These are phyloP conservation scores for Drosophila bocqueti DNA, from an alignment of 1,140 invertebrate genomes.

Conservation along the genomic window DNA sequence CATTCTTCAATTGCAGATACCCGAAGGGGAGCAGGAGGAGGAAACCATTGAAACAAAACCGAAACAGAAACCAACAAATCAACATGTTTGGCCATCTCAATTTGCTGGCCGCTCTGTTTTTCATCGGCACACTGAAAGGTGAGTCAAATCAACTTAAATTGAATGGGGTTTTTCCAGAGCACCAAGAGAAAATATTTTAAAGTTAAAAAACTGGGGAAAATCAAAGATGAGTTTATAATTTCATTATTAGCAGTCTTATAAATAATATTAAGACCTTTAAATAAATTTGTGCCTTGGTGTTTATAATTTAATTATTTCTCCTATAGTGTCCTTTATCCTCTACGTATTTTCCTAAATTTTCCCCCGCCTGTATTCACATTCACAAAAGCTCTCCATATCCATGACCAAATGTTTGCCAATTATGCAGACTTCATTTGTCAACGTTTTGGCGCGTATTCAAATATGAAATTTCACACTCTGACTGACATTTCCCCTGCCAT, in stretches of 20 bases:
- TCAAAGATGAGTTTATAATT: not conserved
- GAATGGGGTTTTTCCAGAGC: not conserved
- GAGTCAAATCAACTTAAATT: constrained; percentile 49
- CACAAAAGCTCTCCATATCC: constrained; percentile 23
- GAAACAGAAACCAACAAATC: constrained; percentile 32
- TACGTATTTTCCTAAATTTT: not conserved
- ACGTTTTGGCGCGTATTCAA: constrained; percentile 57
- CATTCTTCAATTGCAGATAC: constrained; percentile 14
- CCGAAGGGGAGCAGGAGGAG: not conserved
- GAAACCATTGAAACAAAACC: constrained; percentile 4
- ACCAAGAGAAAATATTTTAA: not conserved
- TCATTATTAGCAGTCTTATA: not conserved
- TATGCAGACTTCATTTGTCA: constrained; percentile 77
- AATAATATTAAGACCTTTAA: not conserved
- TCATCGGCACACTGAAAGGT: constrained; percentile 65
- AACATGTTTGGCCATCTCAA: constrained; percentile 64
- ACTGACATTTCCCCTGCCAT: constrained; percentile 68
- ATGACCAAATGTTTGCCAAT: constrained; percentile 61
- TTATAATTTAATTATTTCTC: not conserved
- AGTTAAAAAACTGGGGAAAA: not conserved
- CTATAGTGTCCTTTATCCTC: not conserved
- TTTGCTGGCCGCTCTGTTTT: constrained; percentile 52
- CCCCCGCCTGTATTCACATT: not conserved
- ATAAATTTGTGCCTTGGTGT: not conserved
- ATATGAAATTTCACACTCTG: constrained; percentile 82